Evolutionary conservation across 2,888 invertebrate species (phyloP).

Genomic region (Kryphioiulus occultus): DNA sequence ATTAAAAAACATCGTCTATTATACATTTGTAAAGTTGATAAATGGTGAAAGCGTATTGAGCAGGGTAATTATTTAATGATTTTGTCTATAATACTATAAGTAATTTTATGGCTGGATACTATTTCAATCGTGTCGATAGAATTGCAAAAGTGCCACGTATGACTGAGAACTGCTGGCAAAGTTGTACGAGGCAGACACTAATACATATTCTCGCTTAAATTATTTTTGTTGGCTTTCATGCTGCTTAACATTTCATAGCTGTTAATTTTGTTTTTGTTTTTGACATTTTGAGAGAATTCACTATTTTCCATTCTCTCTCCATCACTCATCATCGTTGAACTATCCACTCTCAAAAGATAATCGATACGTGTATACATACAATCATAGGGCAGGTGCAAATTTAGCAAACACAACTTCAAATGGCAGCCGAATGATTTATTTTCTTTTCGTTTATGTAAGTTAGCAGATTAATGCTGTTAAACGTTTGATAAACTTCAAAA

Average conservation of each 20-base stretch:
- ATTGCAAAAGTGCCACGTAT: not conserved
- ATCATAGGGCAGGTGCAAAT: not conserved
- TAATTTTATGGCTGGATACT: not conserved
- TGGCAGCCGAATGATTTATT: not conserved
- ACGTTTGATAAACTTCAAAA: not conserved
- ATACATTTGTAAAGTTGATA: conserved; percentile 26
- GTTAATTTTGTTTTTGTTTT: not conserved
- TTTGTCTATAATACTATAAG: not conserved
- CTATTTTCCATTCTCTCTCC: not conserved
- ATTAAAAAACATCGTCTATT: not conserved
- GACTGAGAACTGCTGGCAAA: not conserved
- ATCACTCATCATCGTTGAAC: not conserved
- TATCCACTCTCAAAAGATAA: not conserved
- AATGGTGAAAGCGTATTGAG: conserved; percentile 30
- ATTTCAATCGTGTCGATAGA: not conserved
- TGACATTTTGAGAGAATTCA: not conserved
- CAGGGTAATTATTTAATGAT: conserved; percentile 25
- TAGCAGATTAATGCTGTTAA: too few relatives aligned
- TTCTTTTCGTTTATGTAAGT: not conserved
- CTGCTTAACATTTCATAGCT: not conserved
- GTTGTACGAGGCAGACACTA: not conserved
- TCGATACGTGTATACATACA: too few relatives aligned
- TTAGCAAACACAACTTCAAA: not conserved
- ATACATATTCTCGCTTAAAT: not conserved
- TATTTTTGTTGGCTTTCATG: not conserved